Percentiles rank a stretch among this genome's conserved stretches.
Conservation (phyloP, 2,888 invertebrate species). For the Microctonus brassicae region DNA sequence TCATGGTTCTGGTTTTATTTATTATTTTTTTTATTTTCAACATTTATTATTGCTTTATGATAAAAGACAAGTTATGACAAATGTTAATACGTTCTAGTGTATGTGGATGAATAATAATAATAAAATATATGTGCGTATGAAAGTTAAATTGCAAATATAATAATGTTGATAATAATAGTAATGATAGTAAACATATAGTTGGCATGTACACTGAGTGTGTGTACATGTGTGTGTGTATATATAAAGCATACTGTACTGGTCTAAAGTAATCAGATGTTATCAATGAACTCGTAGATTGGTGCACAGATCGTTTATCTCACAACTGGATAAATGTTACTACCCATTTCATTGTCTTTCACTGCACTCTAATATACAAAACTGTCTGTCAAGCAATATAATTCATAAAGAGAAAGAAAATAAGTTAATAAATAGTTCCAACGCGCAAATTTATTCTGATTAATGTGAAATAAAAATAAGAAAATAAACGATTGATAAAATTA, state of each 20-base stretch:
- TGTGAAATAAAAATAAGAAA: too few relatives aligned
- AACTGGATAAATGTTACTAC: conserved; percentile 53
- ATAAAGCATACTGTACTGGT: too few relatives aligned
- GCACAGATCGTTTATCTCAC: conserved; percentile 56
- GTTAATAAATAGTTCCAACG: too few relatives aligned
- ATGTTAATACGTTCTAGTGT: neutral
- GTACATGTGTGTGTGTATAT: too few relatives aligned
- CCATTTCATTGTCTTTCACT: conserved; percentile 46
- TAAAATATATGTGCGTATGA: conserved; percentile 30
- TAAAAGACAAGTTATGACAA: too few relatives aligned
- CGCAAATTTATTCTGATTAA: too few relatives aligned
- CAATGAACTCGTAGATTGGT: conserved; percentile 52
- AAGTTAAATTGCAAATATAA: conserved; percentile 21
- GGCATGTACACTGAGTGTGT: too few relatives aligned
- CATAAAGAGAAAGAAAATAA: neutral
- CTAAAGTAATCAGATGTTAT: conserved; percentile 63
- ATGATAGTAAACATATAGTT: conserved; percentile 27
- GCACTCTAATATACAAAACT: neutral
- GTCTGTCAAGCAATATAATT: neutral
- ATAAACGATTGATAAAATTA: too few relatives aligned
- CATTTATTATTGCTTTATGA: too few relatives aligned
- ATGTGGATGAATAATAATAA: conserved; percentile 18
- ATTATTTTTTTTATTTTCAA: too few relatives aligned
- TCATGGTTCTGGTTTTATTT: too few relatives aligned
- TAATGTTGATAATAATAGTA: conserved; percentile 5